Evolutionary conservation across 2,113 vertebrate species (phyloP).

Genomic region (Petrocephalus microphthalmus): DNA sequence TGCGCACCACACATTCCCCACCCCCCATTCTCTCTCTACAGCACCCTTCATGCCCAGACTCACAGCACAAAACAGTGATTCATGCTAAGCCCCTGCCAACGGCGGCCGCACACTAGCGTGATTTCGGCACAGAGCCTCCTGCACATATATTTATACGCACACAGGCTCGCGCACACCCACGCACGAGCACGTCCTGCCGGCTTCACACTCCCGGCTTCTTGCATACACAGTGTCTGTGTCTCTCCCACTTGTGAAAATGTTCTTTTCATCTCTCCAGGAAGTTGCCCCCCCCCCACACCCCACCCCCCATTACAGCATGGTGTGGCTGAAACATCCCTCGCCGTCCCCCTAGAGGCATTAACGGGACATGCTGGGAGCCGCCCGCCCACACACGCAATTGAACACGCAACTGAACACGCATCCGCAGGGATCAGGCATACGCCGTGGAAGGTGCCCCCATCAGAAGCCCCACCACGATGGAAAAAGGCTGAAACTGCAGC

Average conservation of each 20-base stretch:
- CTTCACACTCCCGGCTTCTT: slow-evolving; percentile 33
- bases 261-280: slow-evolving; percentile 6
- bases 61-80: slow-evolving; percentile 63
- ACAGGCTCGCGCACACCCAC: neutral
- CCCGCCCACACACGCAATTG: neutral
- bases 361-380: neutral
- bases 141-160: neutral
- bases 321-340: slow-evolving; percentile 37
- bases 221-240: slow-evolving; percentile 9
- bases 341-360: neutral
- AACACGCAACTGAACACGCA: slow-evolving; percentile 36
- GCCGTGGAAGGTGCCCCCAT: neutral
- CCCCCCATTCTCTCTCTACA: slow-evolving; percentile 46
- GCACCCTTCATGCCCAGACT: slow-evolving; percentile 57
- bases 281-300: neutral
- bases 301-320: neutral
- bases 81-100: slow-evolving; percentile 49
- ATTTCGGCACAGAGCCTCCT: neutral
- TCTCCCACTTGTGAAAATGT: slow-evolving; percentile 10
- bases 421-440: neutral
- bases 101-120: slow-evolving; percentile 38
- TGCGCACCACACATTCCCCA: neutral
- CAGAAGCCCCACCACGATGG: slow-evolving; percentile 27
- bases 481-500: slow-evolving; percentile 13
- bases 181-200: neutral